Evolutionary conservation across 2,113 vertebrate species (phyloP), one percentile per base, ranked within the genome.

Genomic region (Microtus oregoni): DNA sequence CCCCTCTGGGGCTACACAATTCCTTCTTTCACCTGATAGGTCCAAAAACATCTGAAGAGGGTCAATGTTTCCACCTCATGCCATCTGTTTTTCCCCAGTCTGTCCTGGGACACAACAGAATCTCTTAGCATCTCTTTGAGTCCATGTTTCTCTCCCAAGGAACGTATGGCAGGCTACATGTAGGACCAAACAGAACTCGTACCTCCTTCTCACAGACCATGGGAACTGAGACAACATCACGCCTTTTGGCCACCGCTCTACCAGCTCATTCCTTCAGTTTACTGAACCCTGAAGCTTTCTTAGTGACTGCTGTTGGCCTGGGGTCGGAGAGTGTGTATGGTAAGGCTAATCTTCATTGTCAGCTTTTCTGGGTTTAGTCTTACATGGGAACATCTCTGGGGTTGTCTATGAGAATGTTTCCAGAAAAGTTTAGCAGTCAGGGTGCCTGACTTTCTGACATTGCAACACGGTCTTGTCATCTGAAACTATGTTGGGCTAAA

Each of bases 121-220:
- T 75, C 76, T 79, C 70, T 70, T 55, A 11, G 35, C 24, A 61
- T 28, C 11, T 44, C 4, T 3, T 19, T 8, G 73, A 61, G 61
- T 30, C n/a, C 61, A 2, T 2, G 6, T 24, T 70, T 67, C 41
- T 91, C 65, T 78, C 58, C 58, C n/a, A 85, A 50, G 76, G 67
- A 22, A 26, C 32, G 32, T 93, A 38, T 63, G 52, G 89, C 38
- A 47, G 47, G 79, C 2, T 1, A 26, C 11, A 15, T 4, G 15
- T 10, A 87, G 79, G 75, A 50, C 15, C 30, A 32, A 65, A n/a
- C 65, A 86, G 55, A 22, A n/a, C 32, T 41, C 0, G 0, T 0
- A 2, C 22, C n/a, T 26, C 28, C 38, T 19, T 1, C 0, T 0
- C 0, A 0, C 5, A 26, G 28, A 10, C 20, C 24, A n/a, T 2